Percentiles rank a stretch among this genome's conserved stretches.
Evolutionary conservation across 2,888 invertebrate species (phyloP).

Genomic region (Watsonalla cultraria): DNA sequence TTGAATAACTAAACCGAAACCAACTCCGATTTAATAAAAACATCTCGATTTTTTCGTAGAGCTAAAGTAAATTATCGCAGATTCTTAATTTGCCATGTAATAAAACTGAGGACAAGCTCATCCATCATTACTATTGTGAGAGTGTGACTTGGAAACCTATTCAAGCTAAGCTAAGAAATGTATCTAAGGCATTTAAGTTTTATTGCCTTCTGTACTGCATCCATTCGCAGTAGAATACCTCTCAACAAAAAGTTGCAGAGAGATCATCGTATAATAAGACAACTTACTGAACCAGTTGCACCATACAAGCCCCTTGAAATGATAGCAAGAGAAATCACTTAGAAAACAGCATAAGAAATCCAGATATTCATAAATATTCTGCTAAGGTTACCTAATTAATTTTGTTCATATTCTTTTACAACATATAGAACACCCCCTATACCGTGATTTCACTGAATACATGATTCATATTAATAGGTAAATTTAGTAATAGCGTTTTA

Average conservation of each 20-base stretch:
- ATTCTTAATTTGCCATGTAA: too few species aligned
- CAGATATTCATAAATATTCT: constrained; percentile 4
- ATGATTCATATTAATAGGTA: too few species aligned
- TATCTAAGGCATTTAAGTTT: not conserved
- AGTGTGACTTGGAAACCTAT: too few species aligned
- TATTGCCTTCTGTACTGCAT: not conserved
- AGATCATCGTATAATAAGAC: constrained; percentile 17
- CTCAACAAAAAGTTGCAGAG: not conserved
- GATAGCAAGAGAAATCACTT: constrained; percentile 46
- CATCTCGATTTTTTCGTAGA: too few species aligned
- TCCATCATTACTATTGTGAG: too few species aligned
- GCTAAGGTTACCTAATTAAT: constrained; percentile 9
- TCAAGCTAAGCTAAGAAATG: too few species aligned
- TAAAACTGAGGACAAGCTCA: too few species aligned
- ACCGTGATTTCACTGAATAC: too few species aligned
- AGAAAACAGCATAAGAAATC: constrained; percentile 22
- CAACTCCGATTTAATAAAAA: too few species aligned
- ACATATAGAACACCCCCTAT: not conserved
- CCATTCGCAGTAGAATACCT: not conserved
- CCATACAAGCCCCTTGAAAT: constrained; percentile 23
- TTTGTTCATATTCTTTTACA: not conserved
- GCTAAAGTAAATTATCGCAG: too few species aligned
- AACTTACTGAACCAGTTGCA: constrained; percentile 28
- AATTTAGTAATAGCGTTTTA: too few species aligned
- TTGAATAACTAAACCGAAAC: too few species aligned